Conservation (phyloP, 2,113 vertebrate species). For the Desmodus rotundus region DNA sequence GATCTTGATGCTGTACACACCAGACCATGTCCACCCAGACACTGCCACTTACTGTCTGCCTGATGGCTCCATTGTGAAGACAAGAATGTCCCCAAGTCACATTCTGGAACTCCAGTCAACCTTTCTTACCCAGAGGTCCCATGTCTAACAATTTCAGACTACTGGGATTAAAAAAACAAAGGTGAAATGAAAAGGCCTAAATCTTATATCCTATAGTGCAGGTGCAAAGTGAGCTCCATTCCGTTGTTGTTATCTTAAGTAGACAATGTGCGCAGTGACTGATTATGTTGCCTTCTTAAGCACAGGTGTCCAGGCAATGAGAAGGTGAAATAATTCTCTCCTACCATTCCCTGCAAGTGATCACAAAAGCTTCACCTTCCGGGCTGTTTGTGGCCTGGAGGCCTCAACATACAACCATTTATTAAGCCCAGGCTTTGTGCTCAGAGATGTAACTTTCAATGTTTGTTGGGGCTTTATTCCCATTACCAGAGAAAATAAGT, state of each 20-base stretch:
- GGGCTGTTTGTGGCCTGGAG: background rate
- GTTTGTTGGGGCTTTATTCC: constrained; percentile 24
- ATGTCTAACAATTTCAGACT: background rate
- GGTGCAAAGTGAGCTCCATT: no score
- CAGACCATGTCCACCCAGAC: background rate
- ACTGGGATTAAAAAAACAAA: background rate
- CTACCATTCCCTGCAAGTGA: background rate
- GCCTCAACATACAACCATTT: background rate
- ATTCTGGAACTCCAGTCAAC: background rate
- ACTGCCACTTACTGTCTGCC: background rate
- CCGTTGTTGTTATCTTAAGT: background rate
- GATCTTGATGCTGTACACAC: no score
- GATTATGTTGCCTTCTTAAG: background rate
- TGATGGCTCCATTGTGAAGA: background rate
- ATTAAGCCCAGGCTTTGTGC: background rate
- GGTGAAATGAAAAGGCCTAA: background rate
- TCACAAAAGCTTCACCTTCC: background rate
- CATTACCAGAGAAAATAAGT: constrained; percentile 29
- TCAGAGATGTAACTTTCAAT: background rate
- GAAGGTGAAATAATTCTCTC: background rate
- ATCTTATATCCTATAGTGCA: background rate
- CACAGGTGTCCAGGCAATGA: background rate
- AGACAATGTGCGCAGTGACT: background rate
- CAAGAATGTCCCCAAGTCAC: background rate
- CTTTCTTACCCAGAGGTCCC: background rate